Evolutionary conservation across 2,888 invertebrate species (phyloP), one percentile per base, ranked within the genome.

Genomic region (Desoria tigrina): DNA sequence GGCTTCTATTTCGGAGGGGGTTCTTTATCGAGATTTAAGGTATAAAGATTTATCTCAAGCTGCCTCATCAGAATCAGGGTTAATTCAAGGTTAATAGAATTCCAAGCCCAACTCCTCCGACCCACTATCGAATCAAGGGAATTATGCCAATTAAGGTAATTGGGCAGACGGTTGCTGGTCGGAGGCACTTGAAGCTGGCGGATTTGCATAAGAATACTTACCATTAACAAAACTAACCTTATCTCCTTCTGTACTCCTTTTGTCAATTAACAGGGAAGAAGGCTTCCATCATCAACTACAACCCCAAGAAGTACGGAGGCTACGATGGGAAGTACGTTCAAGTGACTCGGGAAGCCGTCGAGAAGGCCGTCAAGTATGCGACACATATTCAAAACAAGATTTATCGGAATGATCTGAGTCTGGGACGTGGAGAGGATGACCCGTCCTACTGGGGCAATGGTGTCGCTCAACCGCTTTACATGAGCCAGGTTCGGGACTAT

Each of bases 381-480:
- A 6, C 62, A 1, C 63, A 65, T 18, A 67, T 67, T 50, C 66
- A 68, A 27, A 61, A 69, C n/a, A 68, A 59, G 32, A 23, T 51
- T 42, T 76, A 66, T 53, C 62, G 61, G 16, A 60, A 66, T 24
- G 74, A 74, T 59, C 50, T 63, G 6, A 37, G 63, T 28, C 61
- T 71, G 26, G 72, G 73, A 9, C 65, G 71, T 14, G 72, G 69
- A 3, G 76, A 76, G 54, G 71, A 76, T 57, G 70, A 76, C 57
- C 66, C 64, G n/a, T 74, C 74, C 9, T 76, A 76, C 63, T 76
- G 76, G 76, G 74, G 74, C 7, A 76, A 76, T 64, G 74, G 74
- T 21, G 51, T 74, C 1, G 66, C 62, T 3, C 58, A 67, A 26
- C 66, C 66, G 21, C 18, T 45, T 1, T 76, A 76, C 65, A 11